A percentile compares a stretch with the other conserved stretches of the same genome.
Evolutionary conservation across 2,797 vertebrate genomes (phyloP).

Genomic region (Myiothlypis coronata): DNA sequence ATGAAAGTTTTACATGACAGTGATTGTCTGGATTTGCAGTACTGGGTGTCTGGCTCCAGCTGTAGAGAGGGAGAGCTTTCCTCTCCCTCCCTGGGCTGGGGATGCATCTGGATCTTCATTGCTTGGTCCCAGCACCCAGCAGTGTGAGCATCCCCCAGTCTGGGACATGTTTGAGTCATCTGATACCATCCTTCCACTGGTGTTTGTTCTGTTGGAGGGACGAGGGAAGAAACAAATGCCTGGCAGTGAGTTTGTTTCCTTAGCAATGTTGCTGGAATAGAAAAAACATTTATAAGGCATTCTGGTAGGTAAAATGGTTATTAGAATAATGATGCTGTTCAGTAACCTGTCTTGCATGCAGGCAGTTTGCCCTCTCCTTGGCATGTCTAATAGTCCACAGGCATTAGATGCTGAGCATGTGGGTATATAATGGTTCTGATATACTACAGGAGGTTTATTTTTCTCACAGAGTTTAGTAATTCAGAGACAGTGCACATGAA

Average conservation of each 20-base stretch:
- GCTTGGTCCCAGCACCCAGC: not conserved
- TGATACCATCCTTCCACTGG: accelerated
- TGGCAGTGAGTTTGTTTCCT: not conserved
- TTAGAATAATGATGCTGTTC: not conserved
- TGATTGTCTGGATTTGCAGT: not conserved
- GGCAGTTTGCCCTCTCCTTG: not conserved
- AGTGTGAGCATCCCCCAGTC: not conserved
- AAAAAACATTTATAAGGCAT: not conserved
- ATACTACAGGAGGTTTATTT: not conserved
- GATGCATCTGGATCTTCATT: not conserved
- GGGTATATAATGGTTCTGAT: not conserved
- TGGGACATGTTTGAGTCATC: not conserved
- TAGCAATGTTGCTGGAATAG: not conserved
- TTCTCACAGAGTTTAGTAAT: not conserved
- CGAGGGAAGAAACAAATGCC: not conserved
- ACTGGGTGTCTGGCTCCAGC: not conserved
- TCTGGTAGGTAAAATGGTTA: not conserved
- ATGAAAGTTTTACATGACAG: not conserved
- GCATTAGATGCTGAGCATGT: not conserved
- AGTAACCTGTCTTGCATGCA: not conserved
- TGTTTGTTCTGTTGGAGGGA: not conserved
- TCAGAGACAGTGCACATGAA: not conserved
- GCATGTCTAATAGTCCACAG: not conserved
- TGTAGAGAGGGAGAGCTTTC: not conserved
- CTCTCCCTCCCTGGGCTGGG: not conserved